A percentile compares a stretch with the other conserved stretches of the same genome.
phyloP scores from a whole-genome alignment of 1,140 invertebrate genomes.

The Diorhabda carinulata region DNA sequence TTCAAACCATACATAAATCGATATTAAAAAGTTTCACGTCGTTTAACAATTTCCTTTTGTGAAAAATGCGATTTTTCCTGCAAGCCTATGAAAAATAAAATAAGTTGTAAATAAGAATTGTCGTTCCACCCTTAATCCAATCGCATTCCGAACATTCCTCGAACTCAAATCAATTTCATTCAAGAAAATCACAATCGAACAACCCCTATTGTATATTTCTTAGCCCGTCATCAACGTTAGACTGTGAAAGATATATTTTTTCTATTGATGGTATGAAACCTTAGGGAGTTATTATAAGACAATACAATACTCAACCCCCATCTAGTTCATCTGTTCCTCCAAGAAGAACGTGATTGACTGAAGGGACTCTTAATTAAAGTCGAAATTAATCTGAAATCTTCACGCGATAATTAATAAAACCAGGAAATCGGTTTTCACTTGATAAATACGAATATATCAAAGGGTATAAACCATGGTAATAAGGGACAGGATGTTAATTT shows the following conservation, averaged over 20 bases:
- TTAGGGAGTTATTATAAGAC: slow-evolving; percentile 32
- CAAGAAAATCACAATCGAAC: background rate
- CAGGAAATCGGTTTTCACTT: slow-evolving; percentile 23
- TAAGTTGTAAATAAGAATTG: background rate
- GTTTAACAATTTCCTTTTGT: background rate
- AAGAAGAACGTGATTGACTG: slow-evolving; percentile 26
- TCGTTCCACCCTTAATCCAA: background rate
- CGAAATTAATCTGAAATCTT: slow-evolving; percentile 30
- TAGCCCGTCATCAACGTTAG: slow-evolving; percentile 6
- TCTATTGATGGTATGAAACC: slow-evolving; percentile 20
- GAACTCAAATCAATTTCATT: background rate
- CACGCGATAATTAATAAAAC: slow-evolving; percentile 33
- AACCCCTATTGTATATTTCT: slow-evolving; percentile 6
- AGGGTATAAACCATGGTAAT: background rate
- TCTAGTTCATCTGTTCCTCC: slow-evolving; percentile 14
- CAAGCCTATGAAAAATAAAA: too few species aligned
- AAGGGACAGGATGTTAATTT: background rate
- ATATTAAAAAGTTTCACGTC: too few species aligned
- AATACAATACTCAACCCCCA: slow-evolving; percentile 24
- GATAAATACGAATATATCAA: background rate
- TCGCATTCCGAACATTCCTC: background rate
- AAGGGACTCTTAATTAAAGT: slow-evolving; percentile 29
- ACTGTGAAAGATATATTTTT: background rate
- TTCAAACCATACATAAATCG: slow-evolving; percentile 13
- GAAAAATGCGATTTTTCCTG: too few species aligned